Conservation (phyloP, 2,888 invertebrate genomes). For the Brenthis hecate region DNA sequence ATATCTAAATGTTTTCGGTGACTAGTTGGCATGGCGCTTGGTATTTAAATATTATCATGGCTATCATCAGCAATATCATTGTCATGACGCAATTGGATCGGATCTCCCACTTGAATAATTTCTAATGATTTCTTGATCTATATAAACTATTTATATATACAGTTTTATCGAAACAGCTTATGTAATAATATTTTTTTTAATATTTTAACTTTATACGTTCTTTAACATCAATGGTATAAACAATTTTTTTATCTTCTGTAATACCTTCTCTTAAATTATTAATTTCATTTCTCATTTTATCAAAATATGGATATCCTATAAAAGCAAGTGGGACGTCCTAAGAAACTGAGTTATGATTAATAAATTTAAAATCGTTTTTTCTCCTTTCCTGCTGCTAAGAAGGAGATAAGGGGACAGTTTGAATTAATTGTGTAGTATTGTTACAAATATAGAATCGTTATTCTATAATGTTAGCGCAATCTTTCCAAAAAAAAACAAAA, state of each 20-base stretch:
- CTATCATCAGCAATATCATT: conserved; percentile 79
- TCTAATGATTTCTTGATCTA: conserved; percentile 7
- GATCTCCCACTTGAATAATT: conserved; percentile 60
- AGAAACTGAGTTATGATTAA: conserved; percentile 46
- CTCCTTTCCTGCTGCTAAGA: conserved; percentile 77
- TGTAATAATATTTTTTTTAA: background rate
- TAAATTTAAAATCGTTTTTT: conserved; percentile 58
- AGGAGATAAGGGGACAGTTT: conserved; percentile 78
- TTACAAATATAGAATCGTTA: conserved; percentile 67
- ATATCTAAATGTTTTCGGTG: conserved; percentile 49
- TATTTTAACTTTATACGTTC: background rate
- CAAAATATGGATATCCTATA: background rate
- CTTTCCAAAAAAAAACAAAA: conserved; percentile 61
- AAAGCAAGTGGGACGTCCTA: conserved; percentile 45
- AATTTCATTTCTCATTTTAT: background rate
- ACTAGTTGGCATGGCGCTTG: conserved; percentile 74
- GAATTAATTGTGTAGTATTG: conserved; percentile 67
- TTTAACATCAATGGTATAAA: background rate
- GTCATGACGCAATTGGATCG: conserved; percentile 78
- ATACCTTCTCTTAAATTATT: background rate
- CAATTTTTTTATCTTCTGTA: background rate
- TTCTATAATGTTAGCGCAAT: conserved; percentile 62
- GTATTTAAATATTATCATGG: conserved; percentile 73
- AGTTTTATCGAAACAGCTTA: background rate
- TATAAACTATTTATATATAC: background rate